Base-by-base conservation (phyloP, 2,888 invertebrate species). In the Ochropleura plecta region DNA sequence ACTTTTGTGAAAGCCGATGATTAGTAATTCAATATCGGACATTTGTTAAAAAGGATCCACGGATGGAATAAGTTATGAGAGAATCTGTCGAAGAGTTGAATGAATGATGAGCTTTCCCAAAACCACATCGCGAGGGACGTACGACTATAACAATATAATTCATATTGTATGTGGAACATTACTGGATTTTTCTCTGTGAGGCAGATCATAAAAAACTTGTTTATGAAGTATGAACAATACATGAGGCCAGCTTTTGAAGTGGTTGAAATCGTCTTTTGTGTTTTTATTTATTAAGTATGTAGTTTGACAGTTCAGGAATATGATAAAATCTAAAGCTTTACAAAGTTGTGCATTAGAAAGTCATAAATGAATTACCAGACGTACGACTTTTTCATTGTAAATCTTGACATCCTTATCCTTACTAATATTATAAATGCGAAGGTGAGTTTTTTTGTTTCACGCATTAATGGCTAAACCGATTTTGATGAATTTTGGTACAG, bases 151-250 rank as follows among this genome's bases (percentile, higher is more conserved):
- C 63, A 59, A 68, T 79, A 70, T 79, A 83, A 75, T 75, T 78
- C 72, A 78, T 71, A 65, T 73, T 73, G 20, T 67, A 82, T 76
- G 69, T 73, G 62, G 53, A 51, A 68, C 64, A 73, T 75, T 71
- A 74, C 73, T 16, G 66, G 40, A 71, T 76, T 72, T 70, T 59
- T 64, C 69, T 73, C 49, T 59, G 69, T 69, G 66, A 66, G 70
- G 53, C 55, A 64, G 73, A 46, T 82, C 84, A 72, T 81, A 87
- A 87, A 77, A 85, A 70, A 76, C 68, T 65, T 83, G 75, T 85
- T 82, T 82, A 77, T 64, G 66, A 66, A 67, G 65, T 70, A 70
- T 72, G 62, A 76, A 70, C 82, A 71, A 69, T 76, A 59, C 66
- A 71, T 66, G 40, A 69, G 51, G 30, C 10, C 18, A 44, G 48